Evolutionary conservation across 2,113 vertebrate genomes (phyloP).

Genomic region (Atrichornis clamosus): DNA sequence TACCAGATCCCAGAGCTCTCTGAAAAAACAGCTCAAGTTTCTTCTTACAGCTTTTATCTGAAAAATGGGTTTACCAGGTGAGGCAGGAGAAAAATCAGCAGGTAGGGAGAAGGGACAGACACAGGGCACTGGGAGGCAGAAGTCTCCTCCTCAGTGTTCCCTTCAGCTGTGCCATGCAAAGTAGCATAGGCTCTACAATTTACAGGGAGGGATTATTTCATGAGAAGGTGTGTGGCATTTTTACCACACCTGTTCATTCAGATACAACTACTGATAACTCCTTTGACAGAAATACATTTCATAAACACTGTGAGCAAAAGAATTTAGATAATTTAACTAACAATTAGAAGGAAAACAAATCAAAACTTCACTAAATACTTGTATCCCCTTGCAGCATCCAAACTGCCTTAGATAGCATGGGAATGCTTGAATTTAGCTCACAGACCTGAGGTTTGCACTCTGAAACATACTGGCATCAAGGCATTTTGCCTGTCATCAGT

Average conservation of each 20-base stretch:
- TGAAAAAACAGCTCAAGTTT: not conserved
- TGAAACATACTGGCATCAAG: not conserved
- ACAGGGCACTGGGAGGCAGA: not conserved
- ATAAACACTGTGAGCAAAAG: not conserved
- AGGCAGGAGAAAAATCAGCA: not conserved
- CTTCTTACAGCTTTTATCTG: not conserved
- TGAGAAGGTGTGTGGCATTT: not conserved
- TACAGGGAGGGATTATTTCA: not conserved
- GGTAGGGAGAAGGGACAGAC: not conserved
- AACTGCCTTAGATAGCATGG: not conserved
- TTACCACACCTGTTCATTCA: not conserved
- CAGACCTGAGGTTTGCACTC: not conserved
- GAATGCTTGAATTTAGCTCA: not conserved
- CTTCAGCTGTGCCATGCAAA: not conserved
- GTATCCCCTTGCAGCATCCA: not conserved
- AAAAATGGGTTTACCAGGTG: not conserved
- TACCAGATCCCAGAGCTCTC: not conserved
- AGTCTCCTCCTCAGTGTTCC: not conserved
- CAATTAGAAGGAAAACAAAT: not conserved
- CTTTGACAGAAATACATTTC: not conserved
- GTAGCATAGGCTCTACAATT: not conserved
- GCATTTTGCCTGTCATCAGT: not conserved
- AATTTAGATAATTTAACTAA: not conserved
- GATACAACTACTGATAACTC: not conserved
- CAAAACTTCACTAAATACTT: not conserved